phyloP scores from a whole-genome alignment of 2,888 invertebrate genomes.

The Acholoe squamosa region DNA sequence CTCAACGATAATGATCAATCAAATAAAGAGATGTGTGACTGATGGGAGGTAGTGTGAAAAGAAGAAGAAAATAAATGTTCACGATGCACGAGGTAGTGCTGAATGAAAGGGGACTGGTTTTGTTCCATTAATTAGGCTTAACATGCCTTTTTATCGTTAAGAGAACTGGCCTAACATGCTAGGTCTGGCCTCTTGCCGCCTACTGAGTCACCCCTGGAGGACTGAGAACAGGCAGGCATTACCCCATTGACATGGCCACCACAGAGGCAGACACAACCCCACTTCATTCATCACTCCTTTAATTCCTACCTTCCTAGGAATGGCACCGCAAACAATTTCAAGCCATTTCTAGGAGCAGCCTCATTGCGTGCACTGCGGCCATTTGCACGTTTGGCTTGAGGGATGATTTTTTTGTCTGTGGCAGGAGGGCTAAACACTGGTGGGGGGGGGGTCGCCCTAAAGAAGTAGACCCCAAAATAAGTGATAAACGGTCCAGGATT shows the following conservation, averaged over 20 bases:
- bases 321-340: constrained; percentile 36
- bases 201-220: background rate
- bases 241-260: background rate
- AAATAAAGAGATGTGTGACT: constrained; percentile 33
- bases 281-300: constrained; percentile 22
- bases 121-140: constrained; percentile 38
- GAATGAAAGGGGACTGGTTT: background rate
- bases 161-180: background rate
- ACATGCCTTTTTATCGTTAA: constrained; percentile 28
- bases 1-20: constrained; percentile 1
- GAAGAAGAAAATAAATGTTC: background rate
- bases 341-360: background rate
- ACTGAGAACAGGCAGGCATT: background rate
- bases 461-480: background rate
- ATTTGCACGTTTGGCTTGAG: constrained; percentile 13
- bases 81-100: background rate
- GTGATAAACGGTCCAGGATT: background rate
- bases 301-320: constrained; percentile 26
- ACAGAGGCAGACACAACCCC: background rate
- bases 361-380: background rate
- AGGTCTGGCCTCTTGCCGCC: background rate
- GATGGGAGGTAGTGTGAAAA: background rate
- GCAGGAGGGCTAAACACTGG: background rate
- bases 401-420: background rate
- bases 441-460: background rate